Evolutionary conservation across 1,140 invertebrate genomes (phyloP).

Genomic region (Drosophila takahashii): DNA sequence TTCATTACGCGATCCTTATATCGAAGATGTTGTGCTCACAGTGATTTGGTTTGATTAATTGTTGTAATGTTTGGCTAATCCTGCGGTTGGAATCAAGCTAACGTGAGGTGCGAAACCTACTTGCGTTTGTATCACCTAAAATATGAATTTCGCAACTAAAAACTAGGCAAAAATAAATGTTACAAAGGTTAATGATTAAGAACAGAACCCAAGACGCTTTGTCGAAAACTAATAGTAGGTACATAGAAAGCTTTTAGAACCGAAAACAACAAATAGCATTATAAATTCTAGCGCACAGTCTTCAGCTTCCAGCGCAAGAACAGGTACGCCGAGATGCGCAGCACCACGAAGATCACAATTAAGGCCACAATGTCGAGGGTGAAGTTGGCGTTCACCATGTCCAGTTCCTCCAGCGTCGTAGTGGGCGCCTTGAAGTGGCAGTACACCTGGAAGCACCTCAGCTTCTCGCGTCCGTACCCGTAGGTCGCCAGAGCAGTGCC

Average conservation of each 20-base stretch:
- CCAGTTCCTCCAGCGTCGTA: constrained; percentile 96
- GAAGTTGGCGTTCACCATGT: constrained; percentile 92
- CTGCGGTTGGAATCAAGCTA: constrained; percentile 19
- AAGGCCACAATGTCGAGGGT: constrained; percentile 93
- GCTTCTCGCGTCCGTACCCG: constrained; percentile 91
- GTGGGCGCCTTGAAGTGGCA: constrained; percentile 95
- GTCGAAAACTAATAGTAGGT: constrained; percentile 43
- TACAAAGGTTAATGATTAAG: constrained; percentile 8
- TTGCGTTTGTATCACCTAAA: constrained; percentile 19
- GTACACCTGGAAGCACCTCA: constrained; percentile 92
- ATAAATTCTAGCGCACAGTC: constrained; percentile 87
- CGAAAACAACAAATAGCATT: constrained; percentile 34
- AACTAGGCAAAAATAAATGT: constrained; percentile 44
- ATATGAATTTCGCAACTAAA: constrained; percentile 19
- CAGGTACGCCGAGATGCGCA: constrained; percentile 95
- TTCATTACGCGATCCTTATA: constrained; percentile 32
- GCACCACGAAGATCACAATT: constrained; percentile 93
- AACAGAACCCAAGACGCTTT: constrained; percentile 45
- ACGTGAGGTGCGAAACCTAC: not conserved
- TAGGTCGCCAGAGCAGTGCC: constrained; percentile 97
- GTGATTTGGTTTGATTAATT: constrained; percentile 42
- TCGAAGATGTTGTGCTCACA: constrained; percentile 26
- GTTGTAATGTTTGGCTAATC: constrained; percentile 7
- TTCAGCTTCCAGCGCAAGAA: constrained; percentile 95
- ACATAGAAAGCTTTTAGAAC: constrained; percentile 72